These are phyloP conservation scores for Acanthisitta chloris DNA, from an alignment of 2,113 vertebrate species.

Conservation along the genomic window DNA sequence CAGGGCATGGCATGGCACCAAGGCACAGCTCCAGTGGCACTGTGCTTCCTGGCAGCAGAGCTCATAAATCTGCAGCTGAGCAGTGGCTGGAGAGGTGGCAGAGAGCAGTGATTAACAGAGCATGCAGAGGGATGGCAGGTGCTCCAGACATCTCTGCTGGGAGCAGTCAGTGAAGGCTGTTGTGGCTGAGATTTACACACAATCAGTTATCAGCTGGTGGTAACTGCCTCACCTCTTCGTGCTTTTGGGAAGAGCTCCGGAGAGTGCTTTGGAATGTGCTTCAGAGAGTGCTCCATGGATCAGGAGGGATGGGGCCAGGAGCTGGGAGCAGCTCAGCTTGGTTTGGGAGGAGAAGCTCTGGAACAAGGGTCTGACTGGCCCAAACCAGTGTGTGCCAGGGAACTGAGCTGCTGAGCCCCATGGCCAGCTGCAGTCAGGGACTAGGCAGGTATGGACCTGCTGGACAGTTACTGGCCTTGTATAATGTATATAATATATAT, in stretches of 20 bases:
- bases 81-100: background rate
- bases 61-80: background rate
- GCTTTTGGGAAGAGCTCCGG: background rate
- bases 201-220: background rate
- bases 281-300: background rate
- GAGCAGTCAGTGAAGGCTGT: background rate
- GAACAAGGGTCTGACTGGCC: background rate
- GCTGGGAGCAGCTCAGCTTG: background rate
- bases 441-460: background rate
- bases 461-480: background rate
- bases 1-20: background rate
- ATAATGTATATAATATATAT: fast-evolving
- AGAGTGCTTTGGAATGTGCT: background rate
- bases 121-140: background rate
- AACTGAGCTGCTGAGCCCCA: background rate
- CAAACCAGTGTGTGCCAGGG: background rate
- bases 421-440: background rate
- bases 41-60: fast-evolving
- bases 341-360: background rate
- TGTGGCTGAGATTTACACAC: background rate
- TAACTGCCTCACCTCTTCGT: background rate
- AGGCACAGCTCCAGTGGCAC: background rate
- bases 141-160: background rate
- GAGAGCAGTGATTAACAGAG: background rate
- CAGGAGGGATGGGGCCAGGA: background rate